A percentile compares a stretch with the other conserved stretches of the same genome.
Conservation (phyloP, 2,888 invertebrate species). For the Ophion slaviceki region DNA sequence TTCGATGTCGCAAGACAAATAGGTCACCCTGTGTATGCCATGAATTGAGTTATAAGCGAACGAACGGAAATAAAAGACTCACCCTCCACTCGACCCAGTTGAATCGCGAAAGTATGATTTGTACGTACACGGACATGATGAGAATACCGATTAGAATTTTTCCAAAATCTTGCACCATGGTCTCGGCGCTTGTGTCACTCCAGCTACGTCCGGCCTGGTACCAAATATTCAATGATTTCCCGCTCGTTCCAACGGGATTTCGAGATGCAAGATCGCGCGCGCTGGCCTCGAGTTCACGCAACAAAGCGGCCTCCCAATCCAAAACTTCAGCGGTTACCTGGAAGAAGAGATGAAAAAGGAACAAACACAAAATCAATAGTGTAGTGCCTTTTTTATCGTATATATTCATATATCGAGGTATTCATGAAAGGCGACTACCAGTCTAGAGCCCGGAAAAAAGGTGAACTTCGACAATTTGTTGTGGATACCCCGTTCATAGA, state of each 20-base stretch:
- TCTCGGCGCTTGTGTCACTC: conserved; percentile 89
- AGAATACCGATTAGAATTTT: conserved; percentile 88
- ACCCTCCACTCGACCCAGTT: conserved; percentile 91
- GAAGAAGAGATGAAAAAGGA: not conserved
- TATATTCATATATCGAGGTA: too few species aligned
- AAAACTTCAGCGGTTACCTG: conserved; percentile 79
- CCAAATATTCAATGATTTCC: conserved; percentile 70
- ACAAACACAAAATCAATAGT: too few species aligned
- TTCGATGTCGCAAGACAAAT: not conserved
- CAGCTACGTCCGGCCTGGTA: conserved; percentile 85
- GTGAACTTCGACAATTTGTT: too few species aligned
- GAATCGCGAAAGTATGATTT: conserved; percentile 89
- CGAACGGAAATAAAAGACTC: conserved; percentile 70
- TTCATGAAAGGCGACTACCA: too few species aligned
- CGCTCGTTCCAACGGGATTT: conserved; percentile 45
- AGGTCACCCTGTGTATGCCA: not conserved
- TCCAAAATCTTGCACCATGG: conserved; percentile 90
- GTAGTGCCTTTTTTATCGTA: not conserved
- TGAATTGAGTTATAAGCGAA: too few species aligned
- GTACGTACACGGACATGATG: conserved; percentile 90
- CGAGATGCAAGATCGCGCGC: conserved; percentile 66
- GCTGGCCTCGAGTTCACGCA: conserved; percentile 72
- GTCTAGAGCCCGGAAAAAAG: too few species aligned
- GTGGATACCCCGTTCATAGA: too few species aligned
- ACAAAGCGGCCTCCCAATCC: conserved; percentile 77